Evolutionary conservation across 2,113 vertebrate genomes (phyloP).

Genomic region (Vicugna pacos): DNA sequence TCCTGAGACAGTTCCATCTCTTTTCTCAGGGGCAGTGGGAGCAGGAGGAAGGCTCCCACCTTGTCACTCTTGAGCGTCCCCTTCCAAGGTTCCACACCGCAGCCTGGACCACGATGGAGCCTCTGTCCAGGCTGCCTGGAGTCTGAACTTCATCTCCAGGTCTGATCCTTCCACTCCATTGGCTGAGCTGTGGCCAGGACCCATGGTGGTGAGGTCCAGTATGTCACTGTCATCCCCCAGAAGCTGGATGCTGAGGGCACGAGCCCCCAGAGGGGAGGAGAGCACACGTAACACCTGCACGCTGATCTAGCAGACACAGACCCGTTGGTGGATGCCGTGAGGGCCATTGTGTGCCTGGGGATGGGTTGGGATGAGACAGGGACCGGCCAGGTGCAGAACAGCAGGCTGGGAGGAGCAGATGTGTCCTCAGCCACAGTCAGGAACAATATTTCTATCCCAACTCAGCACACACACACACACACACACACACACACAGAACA

Average conservation of each 20-base stretch:
- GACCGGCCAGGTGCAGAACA: neutral
- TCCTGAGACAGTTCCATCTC: neutral
- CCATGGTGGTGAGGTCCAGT: neutral
- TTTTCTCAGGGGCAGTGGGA: neutral
- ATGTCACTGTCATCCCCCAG: neutral
- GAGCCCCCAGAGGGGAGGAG: neutral
- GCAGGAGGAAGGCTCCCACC: neutral
- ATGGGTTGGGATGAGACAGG: too few relatives aligned
- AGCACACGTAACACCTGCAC: neutral
- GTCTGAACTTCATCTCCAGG: neutral
- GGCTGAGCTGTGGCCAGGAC: neutral
- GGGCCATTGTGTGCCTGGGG: fast-evolving
- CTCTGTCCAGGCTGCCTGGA: neutral
- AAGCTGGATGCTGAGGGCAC: neutral
- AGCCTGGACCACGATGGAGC: neutral
- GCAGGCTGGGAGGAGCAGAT: too few relatives aligned
- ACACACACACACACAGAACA: neutral
- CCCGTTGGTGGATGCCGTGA: fast-evolving
- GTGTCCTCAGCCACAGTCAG: neutral
- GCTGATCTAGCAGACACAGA: neutral
- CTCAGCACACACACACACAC: neutral
- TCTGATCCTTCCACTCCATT: neutral
- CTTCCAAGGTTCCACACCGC: neutral
- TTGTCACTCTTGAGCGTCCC: neutral
- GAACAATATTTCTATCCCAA: neutral